Percentiles rank a stretch among this genome's conserved stretches.
phyloP scores from a whole-genome alignment of 2,797 vertebrate species.

The Podargus strigoides region DNA sequence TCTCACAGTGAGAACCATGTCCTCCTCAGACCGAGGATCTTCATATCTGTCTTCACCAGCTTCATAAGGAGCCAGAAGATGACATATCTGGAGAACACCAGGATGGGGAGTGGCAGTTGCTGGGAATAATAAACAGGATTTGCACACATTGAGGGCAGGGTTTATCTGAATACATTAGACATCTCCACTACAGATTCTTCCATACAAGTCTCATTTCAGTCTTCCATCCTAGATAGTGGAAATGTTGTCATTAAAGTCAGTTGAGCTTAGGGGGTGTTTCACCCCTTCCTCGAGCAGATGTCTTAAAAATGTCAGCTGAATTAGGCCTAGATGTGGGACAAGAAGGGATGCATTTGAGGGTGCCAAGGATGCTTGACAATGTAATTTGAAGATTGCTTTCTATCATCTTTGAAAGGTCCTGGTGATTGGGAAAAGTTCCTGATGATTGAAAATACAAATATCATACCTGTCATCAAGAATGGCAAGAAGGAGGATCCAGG shows the following conservation, averaged over 20 bases:
- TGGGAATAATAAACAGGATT: not conserved
- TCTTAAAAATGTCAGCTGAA: not conserved
- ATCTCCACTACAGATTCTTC: not conserved
- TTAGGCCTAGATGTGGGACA: not conserved
- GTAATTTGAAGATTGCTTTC: not conserved
- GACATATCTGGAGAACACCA: not conserved
- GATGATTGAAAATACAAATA: not conserved
- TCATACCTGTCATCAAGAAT: too few relatives aligned
- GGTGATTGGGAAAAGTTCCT: not conserved
- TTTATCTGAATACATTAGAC: not conserved
- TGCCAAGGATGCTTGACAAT: not conserved
- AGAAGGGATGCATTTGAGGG: not conserved
- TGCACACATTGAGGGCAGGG: not conserved
- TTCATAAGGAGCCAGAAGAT: not conserved
- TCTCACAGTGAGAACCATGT: not conserved
- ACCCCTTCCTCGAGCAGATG: not conserved
- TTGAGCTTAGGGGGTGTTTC: not conserved
- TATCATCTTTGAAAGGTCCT: not conserved
- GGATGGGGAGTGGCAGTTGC: not conserved
- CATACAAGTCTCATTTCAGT: not conserved
- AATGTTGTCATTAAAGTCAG: not conserved
- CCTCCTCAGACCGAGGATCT: not conserved
- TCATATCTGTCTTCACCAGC: not conserved
- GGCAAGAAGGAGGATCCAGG: too few relatives aligned
- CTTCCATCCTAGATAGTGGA: not conserved